Evolutionary conservation across 2,113 vertebrate species (phyloP).

Genomic region (Tor tambroides): DNA sequence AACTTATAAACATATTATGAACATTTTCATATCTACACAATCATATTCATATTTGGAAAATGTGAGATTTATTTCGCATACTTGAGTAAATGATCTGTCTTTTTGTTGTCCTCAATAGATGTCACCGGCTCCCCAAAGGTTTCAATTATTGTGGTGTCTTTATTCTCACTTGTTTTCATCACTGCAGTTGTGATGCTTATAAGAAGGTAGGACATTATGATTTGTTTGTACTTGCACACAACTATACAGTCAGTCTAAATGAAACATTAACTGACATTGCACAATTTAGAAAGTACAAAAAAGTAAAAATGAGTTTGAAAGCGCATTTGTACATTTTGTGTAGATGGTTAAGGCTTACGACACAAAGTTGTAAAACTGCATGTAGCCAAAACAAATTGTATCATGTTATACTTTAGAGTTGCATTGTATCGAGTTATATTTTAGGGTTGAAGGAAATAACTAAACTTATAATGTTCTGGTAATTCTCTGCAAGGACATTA

Average conservation of each 20-base stretch:
- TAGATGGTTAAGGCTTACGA: background rate
- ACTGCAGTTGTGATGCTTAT: background rate
- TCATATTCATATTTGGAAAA: background rate
- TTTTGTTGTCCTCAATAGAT: background rate
- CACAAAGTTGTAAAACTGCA: background rate
- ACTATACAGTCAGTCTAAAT: background rate
- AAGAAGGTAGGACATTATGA: background rate
- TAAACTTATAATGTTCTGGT: no score
- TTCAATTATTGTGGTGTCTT: background rate
- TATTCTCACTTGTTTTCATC: background rate
- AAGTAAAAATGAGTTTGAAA: background rate
- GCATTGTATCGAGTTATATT: no score
- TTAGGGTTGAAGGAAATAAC: no score
- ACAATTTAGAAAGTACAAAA: background rate
- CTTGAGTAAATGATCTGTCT: background rate
- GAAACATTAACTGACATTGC: no score
- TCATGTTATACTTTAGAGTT: no score
- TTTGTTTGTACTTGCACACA: background rate
- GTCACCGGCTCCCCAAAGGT: no score
- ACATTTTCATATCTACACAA: no score
- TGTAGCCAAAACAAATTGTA: background rate
- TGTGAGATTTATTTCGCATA: background rate
- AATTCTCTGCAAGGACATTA: no score
- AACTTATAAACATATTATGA: background rate
- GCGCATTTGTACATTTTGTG: background rate